phyloP scores from a whole-genome alignment of 2,888 invertebrate species.

The Aelia acuminata region DNA sequence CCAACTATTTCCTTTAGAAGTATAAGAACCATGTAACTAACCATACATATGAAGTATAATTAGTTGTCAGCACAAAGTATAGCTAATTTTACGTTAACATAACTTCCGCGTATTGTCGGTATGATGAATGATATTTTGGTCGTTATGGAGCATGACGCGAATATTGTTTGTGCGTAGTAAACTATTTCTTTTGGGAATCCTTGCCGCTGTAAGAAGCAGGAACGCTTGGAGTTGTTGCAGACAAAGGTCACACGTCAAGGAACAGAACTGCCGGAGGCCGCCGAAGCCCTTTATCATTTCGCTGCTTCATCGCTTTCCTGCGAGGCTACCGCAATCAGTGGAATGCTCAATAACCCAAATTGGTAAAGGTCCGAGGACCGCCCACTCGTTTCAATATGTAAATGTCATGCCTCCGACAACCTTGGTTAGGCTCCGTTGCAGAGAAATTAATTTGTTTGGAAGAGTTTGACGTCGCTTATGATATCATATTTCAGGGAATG shows the following conservation, averaged over 20 bases:
- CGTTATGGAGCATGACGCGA: not conserved
- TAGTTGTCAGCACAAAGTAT: too few species aligned
- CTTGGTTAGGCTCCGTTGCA: not conserved
- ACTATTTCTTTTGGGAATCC: not conserved
- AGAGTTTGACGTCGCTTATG: not conserved
- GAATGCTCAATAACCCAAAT: conserved; percentile 40
- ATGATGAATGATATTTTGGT: not conserved
- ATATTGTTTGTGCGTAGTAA: not conserved
- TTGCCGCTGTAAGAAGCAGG: not conserved
- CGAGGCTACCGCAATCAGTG: not conserved
- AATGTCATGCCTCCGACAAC: not conserved
- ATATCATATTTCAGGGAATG: not conserved
- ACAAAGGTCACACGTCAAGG: not conserved
- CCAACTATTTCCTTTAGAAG: too few species aligned
- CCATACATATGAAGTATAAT: too few species aligned
- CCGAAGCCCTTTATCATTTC: conserved; percentile 47
- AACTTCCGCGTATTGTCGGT: too few species aligned
- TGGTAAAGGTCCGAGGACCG: not conserved
- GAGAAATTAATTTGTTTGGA: conserved; percentile 3
- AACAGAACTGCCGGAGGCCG: conserved; percentile 34
- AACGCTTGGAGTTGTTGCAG: not conserved
- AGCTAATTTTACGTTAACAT: too few species aligned
- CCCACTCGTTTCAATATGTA: conserved; percentile 12
- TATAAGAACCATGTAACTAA: too few species aligned
- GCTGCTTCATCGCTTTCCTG: not conserved